Evolutionary conservation across 2,888 invertebrate species (phyloP), one percentile per base, ranked within the genome.

Genomic region (Noctuana brunneofusca): DNA sequence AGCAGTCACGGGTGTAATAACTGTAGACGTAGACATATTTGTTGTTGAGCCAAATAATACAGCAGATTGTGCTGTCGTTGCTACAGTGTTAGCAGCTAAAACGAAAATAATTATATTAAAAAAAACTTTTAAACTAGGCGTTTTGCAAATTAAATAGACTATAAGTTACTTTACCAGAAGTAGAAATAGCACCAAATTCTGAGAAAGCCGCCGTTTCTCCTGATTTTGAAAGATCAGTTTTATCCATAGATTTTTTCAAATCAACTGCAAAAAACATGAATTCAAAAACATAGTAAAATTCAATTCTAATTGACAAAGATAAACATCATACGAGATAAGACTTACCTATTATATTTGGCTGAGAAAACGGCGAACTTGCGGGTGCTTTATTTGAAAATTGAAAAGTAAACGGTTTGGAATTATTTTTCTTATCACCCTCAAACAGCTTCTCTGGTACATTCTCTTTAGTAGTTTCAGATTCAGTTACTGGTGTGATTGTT

Each of bases 381-480:
- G 76, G 65, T 11, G 74, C 63, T 63, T 75, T 78, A 64, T 73
- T 79, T 20, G 69, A 65, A 5, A 72, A 66, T 64, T 76, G 75
- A 1, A 71, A 43, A 46, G 67, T 65, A 14, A 83, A 71, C 1
- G 80, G 77, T 69, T 81, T 86, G 2, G 69, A 38, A n/a, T 69
- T 72, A 64, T 63, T 65, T 64, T 78, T 82, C 55, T 76, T 77
- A 2, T 79, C 68, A 1, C 78, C 65, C 64, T 75, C 73, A 14
- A 24, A 65, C 16, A 56, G 35, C 20, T 76, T 79, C 55, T 76
- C 75, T 4, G 78, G 75, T 22, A 81, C 66, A 67, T 83, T 87
- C 60, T 87, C 87, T 60, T 84, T 84, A 12, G 75, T 66, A 62
- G 78, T 76, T 1, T 76, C 80, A 2, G 65, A 48, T 24, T 70